These are phyloP conservation scores for Pecten maximus DNA, from an alignment of 2,888 invertebrate genomes.

Conservation along the genomic window DNA sequence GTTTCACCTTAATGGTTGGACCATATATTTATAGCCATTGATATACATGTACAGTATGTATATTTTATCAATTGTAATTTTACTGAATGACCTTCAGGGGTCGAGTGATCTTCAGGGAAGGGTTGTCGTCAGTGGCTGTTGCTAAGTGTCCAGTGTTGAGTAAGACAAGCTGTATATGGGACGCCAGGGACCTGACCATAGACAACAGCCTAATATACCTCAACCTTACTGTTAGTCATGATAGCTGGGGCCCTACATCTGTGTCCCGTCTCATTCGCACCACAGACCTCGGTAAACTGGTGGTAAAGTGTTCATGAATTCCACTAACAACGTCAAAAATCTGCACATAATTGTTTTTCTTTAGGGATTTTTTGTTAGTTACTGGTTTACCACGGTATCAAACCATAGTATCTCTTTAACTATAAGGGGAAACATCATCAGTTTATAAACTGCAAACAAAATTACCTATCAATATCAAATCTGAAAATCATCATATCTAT, in stretches of 20 bases:
- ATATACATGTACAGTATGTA: neutral
- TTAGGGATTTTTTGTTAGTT: no score
- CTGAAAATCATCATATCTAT: no score
- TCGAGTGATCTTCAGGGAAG: neutral
- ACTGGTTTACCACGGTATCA: no score
- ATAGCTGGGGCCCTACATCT: neutral
- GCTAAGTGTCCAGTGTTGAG: neutral
- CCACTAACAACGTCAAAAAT: neutral
- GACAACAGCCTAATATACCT: neutral
- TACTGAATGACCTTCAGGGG: neutral
- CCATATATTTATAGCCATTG: no score
- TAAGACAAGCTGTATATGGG: neutral
- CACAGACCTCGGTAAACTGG: neutral
- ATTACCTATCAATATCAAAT: no score
- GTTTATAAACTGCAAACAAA: no score
- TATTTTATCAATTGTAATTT: neutral
- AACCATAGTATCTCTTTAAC: no score
- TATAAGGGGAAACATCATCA: no score
- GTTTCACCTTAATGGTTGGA: neutral
- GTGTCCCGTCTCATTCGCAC: neutral
- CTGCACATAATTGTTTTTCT: neutral
- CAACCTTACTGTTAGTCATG: neutral
- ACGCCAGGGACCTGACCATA: neutral
- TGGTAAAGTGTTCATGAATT: neutral
- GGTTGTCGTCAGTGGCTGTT: neutral